These are phyloP conservation scores for Lasioglossum albipes DNA, from an alignment of 1,140 invertebrate species.

Conservation along the genomic window DNA sequence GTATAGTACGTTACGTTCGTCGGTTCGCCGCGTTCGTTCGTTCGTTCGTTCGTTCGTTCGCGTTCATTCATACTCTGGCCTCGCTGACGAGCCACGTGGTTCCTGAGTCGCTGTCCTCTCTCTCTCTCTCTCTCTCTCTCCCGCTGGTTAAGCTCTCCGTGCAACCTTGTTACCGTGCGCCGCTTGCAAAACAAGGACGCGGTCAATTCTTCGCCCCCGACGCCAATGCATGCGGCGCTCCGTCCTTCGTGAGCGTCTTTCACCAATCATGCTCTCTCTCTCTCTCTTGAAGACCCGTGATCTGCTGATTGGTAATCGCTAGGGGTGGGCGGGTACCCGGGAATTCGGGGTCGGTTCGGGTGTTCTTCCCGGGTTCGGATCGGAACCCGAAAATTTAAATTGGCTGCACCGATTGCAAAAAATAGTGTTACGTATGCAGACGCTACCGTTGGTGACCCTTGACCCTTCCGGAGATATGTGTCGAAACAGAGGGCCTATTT, in stretches of 20 bases:
- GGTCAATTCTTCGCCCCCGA: conserved; percentile 22
- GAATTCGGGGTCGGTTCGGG: no score
- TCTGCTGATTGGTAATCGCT: no score
- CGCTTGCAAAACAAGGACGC: conserved; percentile 44
- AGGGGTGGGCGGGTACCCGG: no score
- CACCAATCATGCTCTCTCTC: not conserved
- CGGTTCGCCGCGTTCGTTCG: conserved; percentile 36
- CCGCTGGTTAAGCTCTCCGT: conserved; percentile 34
- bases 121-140: conserved; percentile 6
- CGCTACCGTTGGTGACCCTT: no score
- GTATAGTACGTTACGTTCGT: conserved; percentile 62
- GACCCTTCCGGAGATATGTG: no score
- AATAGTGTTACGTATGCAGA: no score
- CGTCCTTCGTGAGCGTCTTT: conserved; percentile 15
- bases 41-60: conserved; percentile 36
- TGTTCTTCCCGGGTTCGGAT: no score
- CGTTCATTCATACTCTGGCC: conserved; percentile 68
- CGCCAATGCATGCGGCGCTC: no score
- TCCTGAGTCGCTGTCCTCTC: conserved; percentile 63
- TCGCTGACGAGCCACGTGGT: conserved; percentile 65
- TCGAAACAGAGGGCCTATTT: no score
- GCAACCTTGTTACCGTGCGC: conserved; percentile 54
- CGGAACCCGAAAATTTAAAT: no score
- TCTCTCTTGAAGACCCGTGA: no score
- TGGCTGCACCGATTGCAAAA: no score